Conservation (phyloP, 1,140 invertebrate genomes). For the Calliopsis andreniformis region DNA sequence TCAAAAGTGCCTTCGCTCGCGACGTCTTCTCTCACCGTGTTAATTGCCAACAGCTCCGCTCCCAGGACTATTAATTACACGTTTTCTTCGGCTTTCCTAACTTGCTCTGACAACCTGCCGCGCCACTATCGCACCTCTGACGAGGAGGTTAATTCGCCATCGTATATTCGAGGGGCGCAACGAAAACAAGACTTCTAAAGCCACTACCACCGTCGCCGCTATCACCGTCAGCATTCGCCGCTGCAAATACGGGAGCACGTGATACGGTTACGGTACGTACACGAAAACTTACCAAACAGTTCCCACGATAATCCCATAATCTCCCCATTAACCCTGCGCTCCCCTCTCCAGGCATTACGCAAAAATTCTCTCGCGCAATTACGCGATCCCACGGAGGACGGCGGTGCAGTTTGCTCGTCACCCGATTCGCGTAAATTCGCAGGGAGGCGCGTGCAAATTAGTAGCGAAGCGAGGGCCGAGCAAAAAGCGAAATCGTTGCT, state of each 20-base stretch:
- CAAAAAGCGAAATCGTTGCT: slow-evolving; percentile 62
- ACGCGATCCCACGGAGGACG: neutral
- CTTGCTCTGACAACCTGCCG: neutral
- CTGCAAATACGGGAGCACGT: neutral
- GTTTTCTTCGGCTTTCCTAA: slow-evolving; percentile 17
- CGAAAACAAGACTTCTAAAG: slow-evolving; percentile 10
- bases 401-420: neutral
- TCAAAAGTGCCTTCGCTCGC: neutral
- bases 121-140: neutral
- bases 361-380: neutral
- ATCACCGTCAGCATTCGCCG: too few species aligned
- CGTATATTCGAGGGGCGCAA: slow-evolving; percentile 2
- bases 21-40: neutral
- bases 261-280: neutral
- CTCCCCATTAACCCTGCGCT: neutral
- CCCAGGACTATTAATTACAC: slow-evolving; percentile 22
- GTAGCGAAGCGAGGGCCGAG: neutral
- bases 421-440: neutral
- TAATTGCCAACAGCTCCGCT: slow-evolving; percentile 4
- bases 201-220: neutral
- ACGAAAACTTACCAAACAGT: neutral
- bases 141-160: slow-evolving; percentile 15
- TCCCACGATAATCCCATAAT: neutral
- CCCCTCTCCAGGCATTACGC: too few species aligned
- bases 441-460: neutral